Conservation (phyloP, 1,140 invertebrate species). For the Bursaphelenchus mucronatus region DNA sequence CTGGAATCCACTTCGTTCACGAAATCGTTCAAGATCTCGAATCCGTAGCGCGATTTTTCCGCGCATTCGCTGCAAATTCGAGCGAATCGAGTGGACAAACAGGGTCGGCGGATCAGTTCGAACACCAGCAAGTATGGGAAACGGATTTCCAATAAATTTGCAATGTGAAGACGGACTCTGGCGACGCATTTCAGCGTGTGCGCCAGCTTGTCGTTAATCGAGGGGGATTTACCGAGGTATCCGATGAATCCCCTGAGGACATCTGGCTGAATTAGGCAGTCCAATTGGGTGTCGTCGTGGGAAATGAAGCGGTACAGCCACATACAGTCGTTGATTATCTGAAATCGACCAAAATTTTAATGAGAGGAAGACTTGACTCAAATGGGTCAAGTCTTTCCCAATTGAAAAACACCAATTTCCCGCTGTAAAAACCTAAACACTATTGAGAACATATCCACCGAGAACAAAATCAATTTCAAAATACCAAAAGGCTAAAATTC, state of each 20-base stretch:
- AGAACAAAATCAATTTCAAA: no score
- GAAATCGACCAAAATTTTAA: no score
- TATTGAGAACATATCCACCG: no score
- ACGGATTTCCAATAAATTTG: conserved; percentile 9
- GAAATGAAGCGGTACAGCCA: no score
- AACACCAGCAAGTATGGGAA: conserved; percentile 2
- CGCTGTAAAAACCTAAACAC: no score
- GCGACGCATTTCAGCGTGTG: neutral
- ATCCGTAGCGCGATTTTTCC: neutral
- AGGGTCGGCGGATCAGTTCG: conserved; percentile 4
- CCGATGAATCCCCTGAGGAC: conserved; percentile 2
- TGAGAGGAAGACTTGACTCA: no score
- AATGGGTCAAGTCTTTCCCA: no score
- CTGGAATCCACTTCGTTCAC: neutral
- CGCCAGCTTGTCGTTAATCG: neutral
- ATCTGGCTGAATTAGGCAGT: conserved; percentile 2
- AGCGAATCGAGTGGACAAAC: conserved; percentile 2
- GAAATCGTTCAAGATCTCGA: neutral
- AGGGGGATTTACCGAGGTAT: conserved; percentile 4
- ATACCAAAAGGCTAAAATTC: no score
- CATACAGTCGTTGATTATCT: no score
- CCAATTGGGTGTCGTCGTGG: neutral
- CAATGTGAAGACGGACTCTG: neutral
- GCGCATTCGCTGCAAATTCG: neutral
- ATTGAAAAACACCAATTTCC: no score